Conservation (phyloP, 2,113 vertebrate genomes). For the Murina feae region DNA sequence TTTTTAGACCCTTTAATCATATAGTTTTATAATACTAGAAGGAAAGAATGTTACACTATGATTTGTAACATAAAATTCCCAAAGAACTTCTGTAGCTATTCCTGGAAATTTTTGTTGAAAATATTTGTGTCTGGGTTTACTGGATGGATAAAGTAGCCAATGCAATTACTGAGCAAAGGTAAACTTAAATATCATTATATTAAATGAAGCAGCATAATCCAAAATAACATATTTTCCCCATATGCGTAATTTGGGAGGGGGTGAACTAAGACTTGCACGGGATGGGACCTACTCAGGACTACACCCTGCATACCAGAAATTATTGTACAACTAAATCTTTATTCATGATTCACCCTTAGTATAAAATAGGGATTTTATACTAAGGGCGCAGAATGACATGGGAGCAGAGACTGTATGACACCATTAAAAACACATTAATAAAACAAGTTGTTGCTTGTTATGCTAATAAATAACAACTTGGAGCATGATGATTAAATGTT, state of each 20-base stretch:
- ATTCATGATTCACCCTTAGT: not conserved
- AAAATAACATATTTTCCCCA: not conserved
- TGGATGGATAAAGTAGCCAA: not conserved
- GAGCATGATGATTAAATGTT: not conserved
- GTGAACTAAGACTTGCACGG: not conserved
- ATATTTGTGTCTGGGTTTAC: not conserved
- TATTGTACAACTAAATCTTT: not conserved
- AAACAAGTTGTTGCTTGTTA: conserved; percentile 52
- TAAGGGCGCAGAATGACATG: conserved; percentile 35
- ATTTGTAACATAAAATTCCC: not conserved
- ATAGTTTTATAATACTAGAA: not conserved
- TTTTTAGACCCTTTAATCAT: not conserved
- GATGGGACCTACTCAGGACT: not conserved
- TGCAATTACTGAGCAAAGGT: not conserved
- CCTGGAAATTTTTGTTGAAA: not conserved
- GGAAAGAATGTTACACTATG: not conserved
- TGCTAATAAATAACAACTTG: conserved; percentile 4
- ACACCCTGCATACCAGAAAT: conserved; percentile 24
- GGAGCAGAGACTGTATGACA: not conserved
- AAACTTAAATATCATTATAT: not conserved
- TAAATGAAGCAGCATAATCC: not conserved
- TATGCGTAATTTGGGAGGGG: not conserved
- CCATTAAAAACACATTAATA: not conserved
- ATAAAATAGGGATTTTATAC: too few relatives aligned
- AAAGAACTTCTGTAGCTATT: not conserved